Percentiles rank a stretch among this genome's conserved stretches.
phyloP scores from a whole-genome alignment of 2,888 invertebrate genomes.

The Drosophila quasianomalipes region DNA sequence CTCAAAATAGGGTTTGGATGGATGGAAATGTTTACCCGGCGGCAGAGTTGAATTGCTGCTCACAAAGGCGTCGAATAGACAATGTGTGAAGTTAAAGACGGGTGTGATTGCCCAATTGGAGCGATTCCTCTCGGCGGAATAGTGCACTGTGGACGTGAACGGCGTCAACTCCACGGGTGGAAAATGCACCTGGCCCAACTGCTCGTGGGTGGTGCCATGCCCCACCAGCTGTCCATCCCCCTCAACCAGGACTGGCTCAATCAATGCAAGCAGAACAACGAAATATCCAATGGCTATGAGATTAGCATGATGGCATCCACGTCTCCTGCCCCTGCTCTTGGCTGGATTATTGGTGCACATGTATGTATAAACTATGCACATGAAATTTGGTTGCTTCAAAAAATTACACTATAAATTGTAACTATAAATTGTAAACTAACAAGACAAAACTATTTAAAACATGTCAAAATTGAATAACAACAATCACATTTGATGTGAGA shows the following conservation, averaged over 20 bases:
- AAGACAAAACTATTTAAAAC: conserved; percentile 4
- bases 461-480: conserved; percentile 5
- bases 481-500: conserved; percentile 1
- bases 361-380: conserved; percentile 6
- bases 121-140: not conserved
- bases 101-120: conserved; percentile 13
- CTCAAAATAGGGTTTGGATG: not conserved
- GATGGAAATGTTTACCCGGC: conserved; percentile 29
- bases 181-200: conserved; percentile 49
- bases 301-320: not conserved
- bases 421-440: conserved; percentile 12
- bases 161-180: conserved; percentile 24
- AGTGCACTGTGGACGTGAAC: not conserved
- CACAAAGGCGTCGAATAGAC: conserved; percentile 26
- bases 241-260: not conserved
- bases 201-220: conserved; percentile 51
- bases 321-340: not conserved
- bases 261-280: not conserved
- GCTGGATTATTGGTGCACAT: not conserved
- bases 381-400: conserved; percentile 16
- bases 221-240: accelerated
- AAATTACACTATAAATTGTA: not conserved
- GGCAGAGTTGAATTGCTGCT: conserved; percentile 20
- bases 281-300: not conserved
- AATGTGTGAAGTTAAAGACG: conserved; percentile 33